These are phyloP conservation scores for Echiichthys vipera DNA, from an alignment of 2,797 vertebrate genomes.

Conservation along the genomic window DNA sequence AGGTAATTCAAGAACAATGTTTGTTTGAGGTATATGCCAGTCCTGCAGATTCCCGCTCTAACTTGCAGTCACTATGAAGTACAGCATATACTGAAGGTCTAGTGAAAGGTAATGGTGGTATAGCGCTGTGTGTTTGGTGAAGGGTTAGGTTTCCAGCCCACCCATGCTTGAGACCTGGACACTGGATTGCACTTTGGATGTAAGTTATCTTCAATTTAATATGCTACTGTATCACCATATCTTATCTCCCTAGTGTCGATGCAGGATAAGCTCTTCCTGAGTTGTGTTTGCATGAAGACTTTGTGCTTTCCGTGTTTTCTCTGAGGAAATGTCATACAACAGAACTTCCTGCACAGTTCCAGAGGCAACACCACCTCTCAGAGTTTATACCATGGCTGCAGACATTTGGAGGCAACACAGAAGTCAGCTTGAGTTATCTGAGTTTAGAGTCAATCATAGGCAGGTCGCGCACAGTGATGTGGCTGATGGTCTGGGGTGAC, in stretches of 20 bases:
- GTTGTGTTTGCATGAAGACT: slow-evolving; percentile 28
- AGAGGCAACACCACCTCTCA: slow-evolving; percentile 40
- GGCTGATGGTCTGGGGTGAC: slow-evolving; percentile 35
- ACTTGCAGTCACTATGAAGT: background rate
- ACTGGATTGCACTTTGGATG: background rate
- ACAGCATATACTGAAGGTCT: background rate
- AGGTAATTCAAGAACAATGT: slow-evolving; percentile 49
- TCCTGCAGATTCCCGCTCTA: slow-evolving; percentile 15
- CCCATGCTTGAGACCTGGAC: slow-evolving; percentile 14
- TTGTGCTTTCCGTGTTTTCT: slow-evolving; percentile 6
- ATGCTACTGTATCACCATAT: slow-evolving; percentile 14
- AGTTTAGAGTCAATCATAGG: slow-evolving; percentile 37
- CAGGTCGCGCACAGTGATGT: slow-evolving; percentile 24
- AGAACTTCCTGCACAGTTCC: slow-evolving; percentile 57
- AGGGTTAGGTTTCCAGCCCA: slow-evolving; percentile 6
- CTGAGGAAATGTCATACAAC: slow-evolving; percentile 41
- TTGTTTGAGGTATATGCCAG: slow-evolving; percentile 33
- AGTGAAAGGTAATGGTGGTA: background rate
- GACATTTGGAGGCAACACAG: slow-evolving; percentile 38
- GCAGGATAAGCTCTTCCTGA: slow-evolving; percentile 21
- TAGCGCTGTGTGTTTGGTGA: background rate
- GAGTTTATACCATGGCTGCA: slow-evolving; percentile 35
- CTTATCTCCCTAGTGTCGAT: slow-evolving; percentile 13
- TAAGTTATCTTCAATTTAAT: slow-evolving; percentile 22
- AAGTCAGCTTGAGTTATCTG: slow-evolving; percentile 34